These are phyloP conservation scores for Idaea aversata DNA, from an alignment of 2,888 invertebrate species.

Conservation along the genomic window DNA sequence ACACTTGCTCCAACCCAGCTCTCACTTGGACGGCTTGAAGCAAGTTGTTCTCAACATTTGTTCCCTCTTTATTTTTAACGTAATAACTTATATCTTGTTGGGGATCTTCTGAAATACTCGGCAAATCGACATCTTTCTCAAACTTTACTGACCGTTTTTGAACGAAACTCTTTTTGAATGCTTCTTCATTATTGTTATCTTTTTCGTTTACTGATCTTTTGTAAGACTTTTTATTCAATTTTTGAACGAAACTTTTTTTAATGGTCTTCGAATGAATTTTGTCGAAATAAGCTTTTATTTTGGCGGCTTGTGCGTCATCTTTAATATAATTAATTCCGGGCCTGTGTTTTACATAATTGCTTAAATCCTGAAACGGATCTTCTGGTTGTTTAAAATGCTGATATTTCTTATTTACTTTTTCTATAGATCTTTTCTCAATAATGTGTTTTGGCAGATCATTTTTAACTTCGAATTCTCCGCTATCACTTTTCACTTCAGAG, in stretches of 20 bases:
- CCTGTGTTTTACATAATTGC: conserved; percentile 34
- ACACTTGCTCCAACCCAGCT: conserved; percentile 42
- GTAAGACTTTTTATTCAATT: background rate
- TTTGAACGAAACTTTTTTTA: conserved; percentile 17
- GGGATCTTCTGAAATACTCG: conserved; percentile 41
- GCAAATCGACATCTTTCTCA: conserved; percentile 33
- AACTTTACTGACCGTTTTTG: conserved; percentile 35
- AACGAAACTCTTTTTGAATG: background rate
- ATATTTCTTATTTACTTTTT: conserved; percentile 18
- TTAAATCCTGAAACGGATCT: conserved; percentile 37
- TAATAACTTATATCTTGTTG: conserved; percentile 57
- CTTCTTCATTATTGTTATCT: conserved; percentile 9
- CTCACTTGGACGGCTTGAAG: conserved; percentile 43
- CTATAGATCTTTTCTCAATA: conserved; percentile 36
- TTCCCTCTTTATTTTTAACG: conserved; percentile 50
- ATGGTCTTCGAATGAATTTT: conserved; percentile 28
- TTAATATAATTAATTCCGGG: conserved; percentile 31
- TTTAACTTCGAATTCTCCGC: conserved; percentile 35
- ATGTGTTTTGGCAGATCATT: conserved; percentile 36
- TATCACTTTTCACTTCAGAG: conserved; percentile 17
- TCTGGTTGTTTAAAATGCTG: conserved; percentile 30
- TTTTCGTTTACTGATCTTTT: conserved; percentile 15
- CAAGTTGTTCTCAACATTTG: conserved; percentile 34
- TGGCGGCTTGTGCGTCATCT: conserved; percentile 29
- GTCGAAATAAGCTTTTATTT: conserved; percentile 34